Evolutionary conservation across 2,888 invertebrate species (phyloP).

Genomic region (Drosophila infuscata): DNA sequence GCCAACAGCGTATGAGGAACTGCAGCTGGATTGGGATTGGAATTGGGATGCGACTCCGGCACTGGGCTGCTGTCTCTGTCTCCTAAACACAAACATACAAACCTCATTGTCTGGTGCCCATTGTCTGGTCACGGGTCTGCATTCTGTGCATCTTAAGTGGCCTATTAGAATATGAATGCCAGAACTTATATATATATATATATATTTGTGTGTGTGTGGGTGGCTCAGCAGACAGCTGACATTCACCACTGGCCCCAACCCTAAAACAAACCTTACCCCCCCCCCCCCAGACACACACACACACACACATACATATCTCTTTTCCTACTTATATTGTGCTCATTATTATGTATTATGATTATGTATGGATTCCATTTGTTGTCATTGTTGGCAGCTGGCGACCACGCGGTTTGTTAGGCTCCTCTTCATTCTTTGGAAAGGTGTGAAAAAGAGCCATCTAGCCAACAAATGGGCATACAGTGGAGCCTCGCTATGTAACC

Average conservation of each 20-base stretch:
- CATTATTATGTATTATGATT: conserved; percentile 72
- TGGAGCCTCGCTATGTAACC: background rate
- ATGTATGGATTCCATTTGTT: conserved; percentile 71
- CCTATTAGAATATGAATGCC: conserved; percentile 73
- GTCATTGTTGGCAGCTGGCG: conserved; percentile 45
- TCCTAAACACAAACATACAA: conserved; percentile 21
- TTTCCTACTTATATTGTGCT: conserved; percentile 31
- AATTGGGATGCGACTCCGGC: conserved; percentile 8
- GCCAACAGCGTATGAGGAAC: conserved; percentile 34
- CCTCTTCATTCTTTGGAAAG: conserved; percentile 40
- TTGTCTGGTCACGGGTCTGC: conserved; percentile 61
- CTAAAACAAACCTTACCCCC: background rate
- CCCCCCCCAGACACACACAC: background rate
- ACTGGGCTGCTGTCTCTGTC: conserved; percentile 3
- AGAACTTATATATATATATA: conserved; percentile 1
- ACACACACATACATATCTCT: background rate
- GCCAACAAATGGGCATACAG: conserved; percentile 2
- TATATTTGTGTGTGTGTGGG: conserved; percentile 1
- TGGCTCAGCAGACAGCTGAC: conserved; percentile 31
- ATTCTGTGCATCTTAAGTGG: conserved; percentile 70
- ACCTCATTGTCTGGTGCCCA: conserved; percentile 43
- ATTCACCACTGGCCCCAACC: conserved; percentile 27
- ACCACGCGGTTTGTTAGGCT: conserved; percentile 36
- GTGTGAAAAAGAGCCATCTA: conserved; percentile 48
- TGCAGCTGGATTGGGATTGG: conserved; percentile 31